These are phyloP conservation scores for Kuschelorhynchus macadamiae DNA, from an alignment of 2,888 invertebrate genomes.

Conservation along the genomic window DNA sequence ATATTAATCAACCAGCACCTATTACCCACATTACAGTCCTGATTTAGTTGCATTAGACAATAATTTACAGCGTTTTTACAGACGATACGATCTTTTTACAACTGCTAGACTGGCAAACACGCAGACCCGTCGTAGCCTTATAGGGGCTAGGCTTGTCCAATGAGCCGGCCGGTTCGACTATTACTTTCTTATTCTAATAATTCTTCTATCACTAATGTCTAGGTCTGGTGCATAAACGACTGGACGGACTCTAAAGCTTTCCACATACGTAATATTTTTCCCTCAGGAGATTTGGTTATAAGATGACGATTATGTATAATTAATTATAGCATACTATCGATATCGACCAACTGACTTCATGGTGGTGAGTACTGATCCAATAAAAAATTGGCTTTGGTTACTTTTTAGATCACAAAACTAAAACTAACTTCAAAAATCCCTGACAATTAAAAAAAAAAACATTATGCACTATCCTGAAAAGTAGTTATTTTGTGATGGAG, in stretches of 20 bases:
- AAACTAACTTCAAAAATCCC: no score
- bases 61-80: constrained; percentile 47
- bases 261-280: constrained; percentile 52
- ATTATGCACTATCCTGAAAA: no score
- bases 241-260: constrained; percentile 45
- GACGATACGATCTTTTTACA: constrained; percentile 43
- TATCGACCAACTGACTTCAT: no score
- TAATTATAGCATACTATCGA: no score
- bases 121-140: constrained; percentile 38
- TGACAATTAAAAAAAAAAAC: no score
- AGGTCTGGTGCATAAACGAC: constrained; percentile 57
- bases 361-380: no score
- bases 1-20: constrained; percentile 2
- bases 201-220: constrained; percentile 58
- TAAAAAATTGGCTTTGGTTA: no score
- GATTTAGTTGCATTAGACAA: constrained; percentile 44
- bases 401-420: no score
- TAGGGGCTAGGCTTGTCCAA: constrained; percentile 42
- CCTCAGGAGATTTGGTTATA: no score
- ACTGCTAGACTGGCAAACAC: constrained; percentile 43
- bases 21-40: constrained; percentile 17
- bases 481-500: no score
- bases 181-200: constrained; percentile 52
- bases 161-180: constrained; percentile 13
- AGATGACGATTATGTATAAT: no score